phyloP scores from a whole-genome alignment of 2,888 invertebrate genomes.

The Phalera bucephala region DNA sequence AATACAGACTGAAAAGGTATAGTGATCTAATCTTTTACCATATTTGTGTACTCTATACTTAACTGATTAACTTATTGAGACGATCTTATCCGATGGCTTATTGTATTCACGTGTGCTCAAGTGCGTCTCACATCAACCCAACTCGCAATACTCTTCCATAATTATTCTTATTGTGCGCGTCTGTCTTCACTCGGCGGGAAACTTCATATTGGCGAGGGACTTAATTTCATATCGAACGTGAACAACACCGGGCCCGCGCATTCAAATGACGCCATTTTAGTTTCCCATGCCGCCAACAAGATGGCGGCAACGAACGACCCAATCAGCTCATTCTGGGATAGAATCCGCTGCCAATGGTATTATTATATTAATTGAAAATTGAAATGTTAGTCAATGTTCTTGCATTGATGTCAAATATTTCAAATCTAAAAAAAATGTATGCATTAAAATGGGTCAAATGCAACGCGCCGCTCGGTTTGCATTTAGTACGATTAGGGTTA shows the following conservation, averaged over 20 bases:
- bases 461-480: conserved; percentile 49
- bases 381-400: conserved; percentile 69
- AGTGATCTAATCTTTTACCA: too few species aligned
- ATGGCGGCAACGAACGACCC: conserved; percentile 72
- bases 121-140: conserved; percentile 38
- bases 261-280: conserved; percentile 52
- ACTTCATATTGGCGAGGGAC: conserved; percentile 45
- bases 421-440: conserved; percentile 48
- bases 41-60: too few species aligned
- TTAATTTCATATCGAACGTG: conserved; percentile 44
- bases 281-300: conserved; percentile 20
- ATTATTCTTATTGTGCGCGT: conserved; percentile 30
- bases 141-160: conserved; percentile 61
- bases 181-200: conserved; percentile 20
- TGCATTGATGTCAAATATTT: conserved; percentile 68
- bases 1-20: too few species aligned
- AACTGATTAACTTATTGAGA: too few species aligned
- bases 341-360: conserved; percentile 67
- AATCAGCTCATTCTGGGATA: conserved; percentile 60
- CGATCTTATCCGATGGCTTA: background rate
- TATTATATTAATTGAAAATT: conserved; percentile 48
- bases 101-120: conserved; percentile 27
- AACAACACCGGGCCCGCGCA: conserved; percentile 32
- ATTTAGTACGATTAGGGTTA: conserved; percentile 57
- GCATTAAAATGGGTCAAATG: conserved; percentile 41